These are phyloP conservation scores for Archips xylosteana DNA, from an alignment of 2,888 invertebrate species.

Conservation along the genomic window DNA sequence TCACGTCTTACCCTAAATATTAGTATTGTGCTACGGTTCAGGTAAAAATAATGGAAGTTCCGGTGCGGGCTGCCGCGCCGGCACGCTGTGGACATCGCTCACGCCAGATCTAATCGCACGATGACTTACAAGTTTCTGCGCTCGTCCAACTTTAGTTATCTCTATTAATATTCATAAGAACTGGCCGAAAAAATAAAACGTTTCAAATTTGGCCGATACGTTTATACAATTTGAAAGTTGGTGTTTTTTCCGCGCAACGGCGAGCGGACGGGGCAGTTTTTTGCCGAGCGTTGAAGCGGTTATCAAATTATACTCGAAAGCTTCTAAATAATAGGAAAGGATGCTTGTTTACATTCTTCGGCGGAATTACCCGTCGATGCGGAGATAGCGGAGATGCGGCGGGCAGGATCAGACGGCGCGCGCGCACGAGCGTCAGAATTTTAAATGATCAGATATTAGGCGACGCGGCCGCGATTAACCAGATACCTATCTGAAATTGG, in stretches of 20 bases:
- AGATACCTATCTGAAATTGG: slow-evolving; percentile 42
- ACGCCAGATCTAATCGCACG: slow-evolving; percentile 35
- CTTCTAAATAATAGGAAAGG: slow-evolving; percentile 35
- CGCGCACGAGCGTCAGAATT: slow-evolving; percentile 40
- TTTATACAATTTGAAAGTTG: slow-evolving; percentile 29
- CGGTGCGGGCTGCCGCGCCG: slow-evolving; percentile 7
- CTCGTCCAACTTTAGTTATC: slow-evolving; percentile 24
- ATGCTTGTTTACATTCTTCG: slow-evolving; percentile 38
- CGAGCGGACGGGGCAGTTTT: slow-evolving; percentile 5
- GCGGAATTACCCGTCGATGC: slow-evolving; percentile 32
- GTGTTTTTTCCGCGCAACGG: slow-evolving; percentile 6
- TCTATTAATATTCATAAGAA: slow-evolving; percentile 42
- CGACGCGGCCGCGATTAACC: slow-evolving; percentile 39
- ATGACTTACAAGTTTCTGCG: slow-evolving; percentile 39
- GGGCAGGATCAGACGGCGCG: slow-evolving; percentile 24
- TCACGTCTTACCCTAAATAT: background rate
- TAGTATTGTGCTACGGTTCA: background rate
- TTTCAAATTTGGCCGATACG: slow-evolving; percentile 25
- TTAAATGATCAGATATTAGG: slow-evolving; percentile 43
- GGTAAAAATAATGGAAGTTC: background rate
- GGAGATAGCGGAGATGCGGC: slow-evolving; percentile 21
- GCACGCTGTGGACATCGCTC: slow-evolving; percentile 37
- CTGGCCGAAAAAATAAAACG: slow-evolving; percentile 18
- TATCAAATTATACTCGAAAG: slow-evolving; percentile 33
- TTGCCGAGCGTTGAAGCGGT: slow-evolving; percentile 15